Conservation (phyloP, 2,797 vertebrate species). For the Aulostomus chinensis region DNA sequence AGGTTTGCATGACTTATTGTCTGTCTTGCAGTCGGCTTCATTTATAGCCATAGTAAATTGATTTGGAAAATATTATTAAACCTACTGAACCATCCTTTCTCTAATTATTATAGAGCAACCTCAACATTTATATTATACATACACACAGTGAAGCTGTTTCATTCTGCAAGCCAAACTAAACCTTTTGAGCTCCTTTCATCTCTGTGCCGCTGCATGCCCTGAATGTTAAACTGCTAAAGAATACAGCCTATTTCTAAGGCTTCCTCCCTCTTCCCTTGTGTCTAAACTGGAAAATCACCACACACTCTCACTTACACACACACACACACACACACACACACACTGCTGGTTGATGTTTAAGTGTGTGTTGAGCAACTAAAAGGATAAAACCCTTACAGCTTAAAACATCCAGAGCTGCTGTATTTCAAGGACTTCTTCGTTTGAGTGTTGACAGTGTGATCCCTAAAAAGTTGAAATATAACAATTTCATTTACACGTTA, state of each 20-base stretch:
- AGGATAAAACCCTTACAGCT: slow-evolving; percentile 38
- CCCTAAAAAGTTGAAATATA: neutral
- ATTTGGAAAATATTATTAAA: slow-evolving; percentile 79
- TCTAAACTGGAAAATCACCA: slow-evolving; percentile 63
- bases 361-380: slow-evolving; percentile 47
- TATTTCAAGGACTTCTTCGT: too few relatives aligned
- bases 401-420: slow-evolving; percentile 29
- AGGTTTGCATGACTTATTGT: slow-evolving; percentile 76
- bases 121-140: slow-evolving; percentile 68
- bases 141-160: slow-evolving; percentile 45
- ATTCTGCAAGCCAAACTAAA: slow-evolving; percentile 66
- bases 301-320: slow-evolving; percentile 41
- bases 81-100: slow-evolving; percentile 68
- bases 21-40: slow-evolving; percentile 70
- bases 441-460: slow-evolving; percentile 8
- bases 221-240: slow-evolving; percentile 72
- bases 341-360: slow-evolving; percentile 60
- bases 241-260: slow-evolving; percentile 61
- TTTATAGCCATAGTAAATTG: slow-evolving; percentile 73
- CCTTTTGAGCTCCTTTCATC: slow-evolving; percentile 65
- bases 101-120: slow-evolving; percentile 69
- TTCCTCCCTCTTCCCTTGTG: slow-evolving; percentile 44
- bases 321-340: slow-evolving; percentile 41
- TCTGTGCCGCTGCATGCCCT: slow-evolving; percentile 55
- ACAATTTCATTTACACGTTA: slow-evolving; percentile 17